These are phyloP conservation scores for Trachops cirrhosus DNA, from an alignment of 2,797 vertebrate genomes.

Conservation along the genomic window DNA sequence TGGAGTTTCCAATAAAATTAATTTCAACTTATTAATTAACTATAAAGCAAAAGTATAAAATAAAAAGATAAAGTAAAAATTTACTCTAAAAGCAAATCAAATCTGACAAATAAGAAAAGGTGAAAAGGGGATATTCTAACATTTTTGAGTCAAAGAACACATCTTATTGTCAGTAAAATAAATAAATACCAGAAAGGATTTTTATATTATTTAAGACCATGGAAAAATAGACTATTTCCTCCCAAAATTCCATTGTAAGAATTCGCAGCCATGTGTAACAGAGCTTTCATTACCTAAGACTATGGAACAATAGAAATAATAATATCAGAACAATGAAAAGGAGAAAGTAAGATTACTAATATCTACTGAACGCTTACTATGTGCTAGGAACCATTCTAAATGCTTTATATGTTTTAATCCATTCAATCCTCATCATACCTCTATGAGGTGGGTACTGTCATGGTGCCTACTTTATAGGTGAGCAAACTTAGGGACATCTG, in stretches of 20 bases:
- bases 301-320: not conserved
- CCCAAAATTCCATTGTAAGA: not conserved
- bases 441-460: not conserved
- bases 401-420: not conserved
- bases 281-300: not conserved
- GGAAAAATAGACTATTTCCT: constrained; percentile 14
- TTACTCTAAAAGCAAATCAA: not conserved
- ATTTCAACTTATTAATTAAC: constrained; percentile 89
- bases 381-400: not conserved
- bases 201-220: constrained; percentile 6
- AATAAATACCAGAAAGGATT: not conserved
- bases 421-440: not conserved
- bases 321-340: not conserved
- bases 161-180: not conserved
- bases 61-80: constrained; percentile 70
- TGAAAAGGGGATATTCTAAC: not conserved
- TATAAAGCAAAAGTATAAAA: constrained; percentile 80
- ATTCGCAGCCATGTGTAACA: not conserved
- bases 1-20: constrained; percentile 81
- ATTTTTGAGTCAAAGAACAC: not conserved
- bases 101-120: not conserved
- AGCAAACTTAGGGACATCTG: not conserved
- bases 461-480: not conserved
- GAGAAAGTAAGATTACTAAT: not conserved
- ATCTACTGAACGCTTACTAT: not conserved